Evolutionary conservation across 2,888 invertebrate genomes (phyloP).

Genomic region (Beris morrisii): DNA sequence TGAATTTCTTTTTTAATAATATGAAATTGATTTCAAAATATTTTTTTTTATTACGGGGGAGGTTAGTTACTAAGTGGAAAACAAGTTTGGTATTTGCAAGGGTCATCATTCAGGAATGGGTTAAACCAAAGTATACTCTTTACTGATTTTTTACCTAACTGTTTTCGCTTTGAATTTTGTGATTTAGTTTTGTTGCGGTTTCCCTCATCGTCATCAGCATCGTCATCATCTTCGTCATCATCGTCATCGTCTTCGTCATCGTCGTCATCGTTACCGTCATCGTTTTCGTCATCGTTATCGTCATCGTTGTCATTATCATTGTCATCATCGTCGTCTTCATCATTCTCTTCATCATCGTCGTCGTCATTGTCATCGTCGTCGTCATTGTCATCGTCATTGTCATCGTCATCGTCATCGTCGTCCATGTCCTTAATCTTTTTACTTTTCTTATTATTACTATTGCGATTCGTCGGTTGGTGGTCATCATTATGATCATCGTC

Average conservation of each 20-base stretch:
- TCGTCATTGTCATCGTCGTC: constrained; percentile 55
- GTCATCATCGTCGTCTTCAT: constrained; percentile 55
- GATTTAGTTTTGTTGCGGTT: constrained; percentile 1
- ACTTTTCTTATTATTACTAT: constrained; percentile 53
- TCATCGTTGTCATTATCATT: constrained; percentile 55
- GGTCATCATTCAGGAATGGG: background rate
- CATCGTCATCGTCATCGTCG: constrained; percentile 49
- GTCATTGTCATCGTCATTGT: constrained; percentile 56
- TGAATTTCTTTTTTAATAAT: no score
- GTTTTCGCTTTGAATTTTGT: constrained; percentile 27
- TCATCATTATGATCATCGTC: constrained; percentile 55
- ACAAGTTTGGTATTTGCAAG: background rate
- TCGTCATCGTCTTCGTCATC: constrained; percentile 52
- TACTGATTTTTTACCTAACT: constrained; percentile 27
- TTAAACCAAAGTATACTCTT: constrained; percentile 10
- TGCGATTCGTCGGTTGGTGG: constrained; percentile 50
- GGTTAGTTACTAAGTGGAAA: background rate
- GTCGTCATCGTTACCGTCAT: constrained; percentile 54
- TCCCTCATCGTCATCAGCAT: constrained; percentile 44
- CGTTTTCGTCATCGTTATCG: constrained; percentile 52
- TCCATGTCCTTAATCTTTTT: constrained; percentile 54
- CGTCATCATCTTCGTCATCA: constrained; percentile 52
- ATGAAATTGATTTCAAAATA: no score
- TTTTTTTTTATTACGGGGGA: no score
- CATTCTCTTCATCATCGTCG: constrained; percentile 50